Evolutionary conservation across 1,140 invertebrate genomes (phyloP).

Genomic region (Wiebesia pumilae): DNA sequence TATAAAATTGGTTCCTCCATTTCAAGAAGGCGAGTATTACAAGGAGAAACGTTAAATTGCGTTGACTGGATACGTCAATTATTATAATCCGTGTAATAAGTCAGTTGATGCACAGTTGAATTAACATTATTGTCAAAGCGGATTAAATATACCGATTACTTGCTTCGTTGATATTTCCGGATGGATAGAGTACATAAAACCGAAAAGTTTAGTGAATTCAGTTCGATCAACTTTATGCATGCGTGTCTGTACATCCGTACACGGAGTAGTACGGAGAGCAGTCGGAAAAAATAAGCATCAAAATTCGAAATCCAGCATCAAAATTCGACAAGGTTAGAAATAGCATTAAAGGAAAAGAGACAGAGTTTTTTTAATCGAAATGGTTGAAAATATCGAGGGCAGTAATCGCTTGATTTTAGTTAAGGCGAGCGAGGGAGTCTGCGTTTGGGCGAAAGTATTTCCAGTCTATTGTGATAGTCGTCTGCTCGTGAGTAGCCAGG

Average conservation of each 20-base stretch:
- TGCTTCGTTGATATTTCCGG: too few relatives aligned
- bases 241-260: too few relatives aligned
- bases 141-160: too few relatives aligned
- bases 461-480: conserved; percentile 33
- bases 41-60: too few relatives aligned
- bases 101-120: too few relatives aligned
- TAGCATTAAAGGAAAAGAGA: not conserved
- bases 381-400: conserved; percentile 37
- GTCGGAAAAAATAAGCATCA: not conserved
- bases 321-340: not conserved
- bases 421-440: not conserved
- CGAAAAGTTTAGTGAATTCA: too few relatives aligned
- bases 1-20: too few relatives aligned
- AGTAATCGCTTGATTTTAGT: conserved; percentile 34
- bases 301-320: not conserved
- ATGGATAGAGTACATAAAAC: too few relatives aligned
- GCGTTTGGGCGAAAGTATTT: not conserved
- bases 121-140: too few relatives aligned
- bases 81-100: too few relatives aligned
- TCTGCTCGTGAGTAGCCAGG: not conserved
- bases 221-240: not conserved
- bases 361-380: not conserved
- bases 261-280: not conserved
- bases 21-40: too few relatives aligned
- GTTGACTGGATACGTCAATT: too few relatives aligned